Percentiles rank a stretch among this genome's conserved stretches.
Conservation (phyloP, 2,888 invertebrate genomes). For the Callinectes sapidus region DNA sequence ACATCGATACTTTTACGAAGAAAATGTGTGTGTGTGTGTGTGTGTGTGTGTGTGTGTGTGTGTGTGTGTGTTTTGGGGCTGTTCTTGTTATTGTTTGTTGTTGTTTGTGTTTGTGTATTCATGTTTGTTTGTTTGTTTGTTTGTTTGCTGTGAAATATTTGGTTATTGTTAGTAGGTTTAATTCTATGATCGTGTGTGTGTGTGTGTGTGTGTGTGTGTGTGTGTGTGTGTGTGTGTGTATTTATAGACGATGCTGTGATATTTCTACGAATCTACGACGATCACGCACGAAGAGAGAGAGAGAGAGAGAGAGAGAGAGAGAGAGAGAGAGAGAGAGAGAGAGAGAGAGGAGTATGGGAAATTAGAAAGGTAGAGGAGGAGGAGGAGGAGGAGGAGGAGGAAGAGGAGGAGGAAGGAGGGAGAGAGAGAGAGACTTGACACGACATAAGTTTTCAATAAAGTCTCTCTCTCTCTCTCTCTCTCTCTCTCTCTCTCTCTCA, state of each 20-base stretch:
- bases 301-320: background rate
- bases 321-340: background rate
- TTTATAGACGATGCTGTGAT: conserved; percentile 8
- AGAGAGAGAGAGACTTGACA: background rate
- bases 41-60: background rate
- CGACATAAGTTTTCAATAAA: background rate
- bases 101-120: no score
- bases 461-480: background rate
- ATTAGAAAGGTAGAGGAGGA: no score
- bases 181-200: conserved; percentile 10
- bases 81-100: no score
- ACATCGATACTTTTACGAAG: background rate
- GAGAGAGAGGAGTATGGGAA: no score
- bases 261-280: conserved; percentile 10
- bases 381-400: no score
- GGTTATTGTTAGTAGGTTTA: background rate
- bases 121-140: no score
- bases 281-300: background rate
- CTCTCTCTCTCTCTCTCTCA: background rate
- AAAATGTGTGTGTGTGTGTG: background rate
- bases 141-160: no score
- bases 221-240: conserved; percentile 7
- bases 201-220: conserved; percentile 32
- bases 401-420: no score
- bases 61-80: background rate